Base-by-base conservation (phyloP, 2,888 invertebrate genomes). In the Polietes domitor region DNA sequence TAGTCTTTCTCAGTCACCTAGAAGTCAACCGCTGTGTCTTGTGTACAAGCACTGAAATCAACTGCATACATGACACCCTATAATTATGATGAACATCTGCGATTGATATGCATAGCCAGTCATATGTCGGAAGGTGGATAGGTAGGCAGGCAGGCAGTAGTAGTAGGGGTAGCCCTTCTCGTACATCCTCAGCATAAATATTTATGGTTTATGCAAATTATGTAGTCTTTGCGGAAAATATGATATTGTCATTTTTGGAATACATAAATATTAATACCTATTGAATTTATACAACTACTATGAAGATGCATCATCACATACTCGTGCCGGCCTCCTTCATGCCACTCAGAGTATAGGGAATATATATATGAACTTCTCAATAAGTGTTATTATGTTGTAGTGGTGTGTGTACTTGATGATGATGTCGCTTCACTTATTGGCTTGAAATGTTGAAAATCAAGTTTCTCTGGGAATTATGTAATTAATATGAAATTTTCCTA, bases 201-300 rank as follows among this genome's bases (percentile, higher is more conserved):
- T 65, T 65, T 65, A 65, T 65, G 65, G 41, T 41, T 32, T 65
- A 65, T 65, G 65, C 37, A 65, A 65, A 65, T 65, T 37, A 65
- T 65, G 17, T 19, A 21, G 5, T 65, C 21, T 37, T 37, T 65
- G 65, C 21, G 65, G 65, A 37, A 65, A 65, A 65, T 37, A 65
- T 65, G 65, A 65, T 65, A 41, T 37, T 65, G 65, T 37, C n/a
- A 65, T 41, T 65, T 65, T 65, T 37, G 41, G 65, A 65, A 65
- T 65, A 65, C 37, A 65, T 65, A 65, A 65, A 41, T 63, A 61
- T 28, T 61, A 61, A 55, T 58, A 17, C 32, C n/a, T n/a, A 37
- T 37, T 37, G 37, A 37, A 9, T 37, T 3, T 37, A 37, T 37
- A 12, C 37, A 12, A 3, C 7, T n/a, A n/a, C n/a, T n/a, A n/a